A percentile compares a stretch with the other conserved stretches of the same genome.
These are phyloP conservation scores for Tapera naevia DNA, from an alignment of 2,797 vertebrate species.

Conservation along the genomic window DNA sequence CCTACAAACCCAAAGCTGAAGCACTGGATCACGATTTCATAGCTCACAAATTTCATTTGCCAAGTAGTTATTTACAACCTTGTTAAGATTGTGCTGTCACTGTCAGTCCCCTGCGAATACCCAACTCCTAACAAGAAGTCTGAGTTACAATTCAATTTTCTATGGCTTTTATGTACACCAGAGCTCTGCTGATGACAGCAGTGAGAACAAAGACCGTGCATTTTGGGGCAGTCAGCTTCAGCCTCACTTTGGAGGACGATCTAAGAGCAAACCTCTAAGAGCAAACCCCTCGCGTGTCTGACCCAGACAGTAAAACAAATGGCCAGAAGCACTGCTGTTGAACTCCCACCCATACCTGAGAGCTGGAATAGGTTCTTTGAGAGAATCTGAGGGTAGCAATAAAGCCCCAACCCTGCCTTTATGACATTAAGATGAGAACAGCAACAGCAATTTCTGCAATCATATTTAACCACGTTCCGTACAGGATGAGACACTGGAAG, in stretches of 20 bases:
- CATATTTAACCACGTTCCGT: neutral
- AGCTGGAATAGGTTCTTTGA: neutral
- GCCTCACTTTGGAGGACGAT: neutral
- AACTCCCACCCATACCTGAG: neutral
- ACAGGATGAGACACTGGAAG: neutral
- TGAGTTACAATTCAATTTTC: neutral
- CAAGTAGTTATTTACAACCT: neutral
- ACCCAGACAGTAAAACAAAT: neutral
- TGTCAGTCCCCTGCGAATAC: neutral
- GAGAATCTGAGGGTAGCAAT: neutral
- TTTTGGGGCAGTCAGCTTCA: neutral
- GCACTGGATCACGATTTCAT: neutral
- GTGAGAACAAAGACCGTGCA: neutral
- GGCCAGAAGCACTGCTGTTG: neutral
- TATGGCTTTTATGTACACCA: neutral
- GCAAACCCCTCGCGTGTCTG: neutral
- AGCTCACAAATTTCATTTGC: neutral
- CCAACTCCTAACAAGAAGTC: conserved; percentile 45
- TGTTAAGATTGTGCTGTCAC: neutral
- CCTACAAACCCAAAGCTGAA: neutral
- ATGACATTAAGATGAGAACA: neutral
- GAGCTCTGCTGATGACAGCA: neutral
- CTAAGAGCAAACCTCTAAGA: neutral
- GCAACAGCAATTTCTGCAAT: neutral
- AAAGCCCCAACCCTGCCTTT: neutral